Conservation (phyloP, 2,888 invertebrate genomes). For the Microdon myrmicae region DNA sequence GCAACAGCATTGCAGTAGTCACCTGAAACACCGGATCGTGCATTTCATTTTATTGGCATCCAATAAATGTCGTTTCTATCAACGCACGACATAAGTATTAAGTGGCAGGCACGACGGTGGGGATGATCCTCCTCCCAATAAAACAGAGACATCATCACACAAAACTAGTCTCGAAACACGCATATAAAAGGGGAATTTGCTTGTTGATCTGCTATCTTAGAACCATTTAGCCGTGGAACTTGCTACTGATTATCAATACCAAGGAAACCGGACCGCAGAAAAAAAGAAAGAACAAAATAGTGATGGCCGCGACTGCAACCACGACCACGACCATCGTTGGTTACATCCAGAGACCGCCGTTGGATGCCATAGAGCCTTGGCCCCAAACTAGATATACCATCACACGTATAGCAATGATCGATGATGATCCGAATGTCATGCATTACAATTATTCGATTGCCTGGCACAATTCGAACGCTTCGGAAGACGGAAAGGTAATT, state of each 20-base stretch:
- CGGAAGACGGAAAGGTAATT: not conserved
- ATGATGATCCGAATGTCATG: constrained; percentile 53
- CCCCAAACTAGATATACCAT: not conserved
- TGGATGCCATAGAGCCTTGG: not conserved
- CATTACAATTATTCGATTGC: constrained; percentile 52
- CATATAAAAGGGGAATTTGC: constrained; percentile 22
- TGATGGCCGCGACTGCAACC: constrained; percentile 2
- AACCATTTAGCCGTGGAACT: constrained; percentile 50
- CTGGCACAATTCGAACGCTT: constrained; percentile 30
- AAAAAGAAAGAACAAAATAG: not conserved
- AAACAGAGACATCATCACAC: constrained; percentile 2
- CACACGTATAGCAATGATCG: constrained; percentile 39
- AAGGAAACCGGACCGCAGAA: constrained; percentile 11
- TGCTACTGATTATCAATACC: constrained; percentile 50
- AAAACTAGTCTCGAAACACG: constrained; percentile 1
- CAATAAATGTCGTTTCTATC: no score
- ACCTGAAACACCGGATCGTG: no score
- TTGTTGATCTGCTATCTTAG: constrained; percentile 37
- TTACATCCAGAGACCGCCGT: constrained; percentile 20
- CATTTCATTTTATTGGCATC: no score
- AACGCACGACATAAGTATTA: constrained; percentile 40
- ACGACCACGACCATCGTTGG: constrained; percentile 2
- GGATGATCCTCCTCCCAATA: not conserved
- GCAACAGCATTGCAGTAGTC: no score
- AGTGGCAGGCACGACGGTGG: constrained; percentile 18